Evolutionary conservation across 2,797 vertebrate genomes (phyloP).

Genomic region (Molothrus ater): DNA sequence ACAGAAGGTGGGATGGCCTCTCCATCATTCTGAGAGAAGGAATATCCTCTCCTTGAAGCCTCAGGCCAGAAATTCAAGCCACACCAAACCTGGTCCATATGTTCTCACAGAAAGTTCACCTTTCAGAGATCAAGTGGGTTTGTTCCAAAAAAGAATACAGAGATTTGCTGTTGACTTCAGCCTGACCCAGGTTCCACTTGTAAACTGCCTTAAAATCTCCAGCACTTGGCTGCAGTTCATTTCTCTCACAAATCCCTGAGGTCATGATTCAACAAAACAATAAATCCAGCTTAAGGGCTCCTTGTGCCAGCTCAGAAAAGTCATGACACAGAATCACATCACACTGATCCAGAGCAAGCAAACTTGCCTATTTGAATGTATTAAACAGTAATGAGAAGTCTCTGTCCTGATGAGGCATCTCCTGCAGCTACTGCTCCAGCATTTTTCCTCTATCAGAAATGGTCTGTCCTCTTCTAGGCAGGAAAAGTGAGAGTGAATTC

Average conservation of each 20-base stretch:
- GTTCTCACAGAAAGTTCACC: background rate
- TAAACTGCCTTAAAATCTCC: background rate
- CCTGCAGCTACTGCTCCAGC: background rate
- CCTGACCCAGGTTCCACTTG: background rate
- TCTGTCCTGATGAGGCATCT: background rate
- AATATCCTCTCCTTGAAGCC: background rate
- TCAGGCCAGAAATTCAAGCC: background rate
- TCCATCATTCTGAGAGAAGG: background rate
- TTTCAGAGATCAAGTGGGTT: background rate
- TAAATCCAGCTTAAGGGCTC: conserved; percentile 55
- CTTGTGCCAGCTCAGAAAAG: conserved; percentile 1
- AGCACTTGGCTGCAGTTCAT: conserved; percentile 7
- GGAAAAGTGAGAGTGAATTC: background rate
- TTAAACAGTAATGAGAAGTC: background rate
- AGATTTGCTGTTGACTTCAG: conserved; percentile 8
- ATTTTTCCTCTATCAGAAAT: background rate
- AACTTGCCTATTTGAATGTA: background rate
- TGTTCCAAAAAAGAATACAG: background rate
- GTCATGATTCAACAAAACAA: conserved; percentile 34
- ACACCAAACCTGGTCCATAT: background rate
- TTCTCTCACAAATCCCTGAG: conserved; percentile 36
- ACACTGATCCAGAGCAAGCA: background rate
- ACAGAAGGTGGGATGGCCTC: background rate
- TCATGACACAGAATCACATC: conserved; percentile 18
- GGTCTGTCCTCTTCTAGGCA: background rate